Evolutionary conservation across 2,888 invertebrate genomes (phyloP).

Genomic region (Megastigmus dorsalis): DNA sequence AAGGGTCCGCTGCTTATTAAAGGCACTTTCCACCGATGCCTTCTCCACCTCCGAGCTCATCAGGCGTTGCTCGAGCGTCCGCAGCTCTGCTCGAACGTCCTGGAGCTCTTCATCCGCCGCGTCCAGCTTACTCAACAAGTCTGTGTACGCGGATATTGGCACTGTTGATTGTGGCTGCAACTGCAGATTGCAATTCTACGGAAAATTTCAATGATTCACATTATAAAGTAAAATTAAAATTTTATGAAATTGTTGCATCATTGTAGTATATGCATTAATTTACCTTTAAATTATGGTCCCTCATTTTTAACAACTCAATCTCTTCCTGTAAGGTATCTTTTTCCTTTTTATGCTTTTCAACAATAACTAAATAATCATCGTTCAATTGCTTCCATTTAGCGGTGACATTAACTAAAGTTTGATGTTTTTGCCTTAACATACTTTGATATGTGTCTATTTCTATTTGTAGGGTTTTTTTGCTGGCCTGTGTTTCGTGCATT

Average conservation of each 20-base stretch:
- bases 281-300: not conserved
- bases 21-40: slow-evolving; percentile 57
- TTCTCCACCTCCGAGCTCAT: slow-evolving; percentile 58
- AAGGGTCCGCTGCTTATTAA: slow-evolving; percentile 58
- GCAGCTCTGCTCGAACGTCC: slow-evolving; percentile 57
- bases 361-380: slow-evolving; percentile 57
- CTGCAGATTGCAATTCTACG: not conserved
- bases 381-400: slow-evolving; percentile 62
- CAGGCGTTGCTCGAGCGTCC: slow-evolving; percentile 59
- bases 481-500: slow-evolving; percentile 63
- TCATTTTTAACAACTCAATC: slow-evolving; percentile 47
- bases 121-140: slow-evolving; percentile 59
- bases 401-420: slow-evolving; percentile 58
- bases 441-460: slow-evolving; percentile 65
- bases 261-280: not conserved
- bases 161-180: slow-evolving; percentile 27
- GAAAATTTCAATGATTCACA: not conserved
- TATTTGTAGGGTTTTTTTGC: slow-evolving; percentile 61
- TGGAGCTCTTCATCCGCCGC: slow-evolving; percentile 60
- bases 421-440: slow-evolving; percentile 63
- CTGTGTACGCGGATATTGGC: slow-evolving; percentile 36
- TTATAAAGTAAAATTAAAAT: too few species aligned
- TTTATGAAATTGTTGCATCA: too few species aligned
- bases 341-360: slow-evolving; percentile 60
- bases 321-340: slow-evolving; percentile 57